Evolutionary conservation across 2,888 invertebrate species (phyloP), one percentile per base, ranked within the genome.

Genomic region (Lampropteryx suffumata): DNA sequence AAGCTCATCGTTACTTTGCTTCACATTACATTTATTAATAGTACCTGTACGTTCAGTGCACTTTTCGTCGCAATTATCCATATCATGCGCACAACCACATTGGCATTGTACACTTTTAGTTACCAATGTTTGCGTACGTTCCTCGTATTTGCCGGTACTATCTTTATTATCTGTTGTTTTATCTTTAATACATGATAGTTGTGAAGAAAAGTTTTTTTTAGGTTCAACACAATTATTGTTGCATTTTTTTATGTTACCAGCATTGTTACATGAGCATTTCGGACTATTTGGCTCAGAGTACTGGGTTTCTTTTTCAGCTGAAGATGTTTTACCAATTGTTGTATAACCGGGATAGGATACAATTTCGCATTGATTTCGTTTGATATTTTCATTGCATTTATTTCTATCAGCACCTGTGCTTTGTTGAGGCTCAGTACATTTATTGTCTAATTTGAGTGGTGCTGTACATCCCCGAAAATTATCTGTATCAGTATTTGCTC

Each of bases 401-500:
- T 42, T 17, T 6, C n/a, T 32, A 29, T 46, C 42, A 5, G 34
- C 13, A 13, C 30, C 32, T 33, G 28, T 47, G 8, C 2, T 33
- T 40, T 36, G 11, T 42, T 28, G 47, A 9, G 21, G 11, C 33
- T 24, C 39, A 17, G 9, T n/a, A 33, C 8, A 35, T 32, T 45
- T 42, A 8, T 26, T 37, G n/a, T 36, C 26, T 13, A 26, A 9
- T 13, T 0, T 11, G n/a, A 12, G 29, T 36, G 30, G 17, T 14
- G 17, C 8, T 17, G 13, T 13, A 24, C 13, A 39, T 52, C 52
- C 47, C 9, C 9, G 21, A 32, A 74, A 58, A 44, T 61, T 71
- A 10, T 59, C 69, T 28, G 62, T 67, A 46, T 82, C 82, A 12
- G 84, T 84, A 52, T 81, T 80, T 3, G 71, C 62, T 27, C 83